Evolutionary conservation across 2,888 invertebrate genomes (phyloP), one percentile per base, ranked within the genome.

Genomic region (Lordiphosa andalusiaca): DNA sequence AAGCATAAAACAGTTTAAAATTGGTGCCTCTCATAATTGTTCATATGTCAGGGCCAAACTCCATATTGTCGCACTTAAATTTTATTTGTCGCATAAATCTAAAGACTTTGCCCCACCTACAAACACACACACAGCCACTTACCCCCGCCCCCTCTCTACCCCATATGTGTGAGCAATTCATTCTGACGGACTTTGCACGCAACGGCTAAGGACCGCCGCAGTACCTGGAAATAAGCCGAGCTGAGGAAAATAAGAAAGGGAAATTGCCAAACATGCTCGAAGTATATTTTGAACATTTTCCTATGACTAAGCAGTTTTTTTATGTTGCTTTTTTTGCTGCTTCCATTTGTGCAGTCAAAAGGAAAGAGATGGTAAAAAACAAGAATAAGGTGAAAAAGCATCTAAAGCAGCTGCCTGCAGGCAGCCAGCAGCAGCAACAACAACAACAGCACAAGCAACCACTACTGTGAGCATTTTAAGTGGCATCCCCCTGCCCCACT

Each of bases 31-130:
- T 2, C 4, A 19, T 77, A 84, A 77, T 84, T 77, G 77, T 82
- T 77, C 84, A 70, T 74, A 68, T 84, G 68, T 75, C 77, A 68
- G 59, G 64, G 78, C 62, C 62, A 74, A 84, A 68, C 84, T 59
- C 72, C 78, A 70, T 83, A 85, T 83, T 80, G 85, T 83, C 85
- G 76, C 80, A 83, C 81, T 78, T 85, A 72, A 75, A 75, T 85
- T 85, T 85, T 85, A 80, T 85, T 85, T 80, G 84, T 54, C 64
- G 73, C 85, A 80, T 80, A 80, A 80, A 80, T 80, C 80, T 72
- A 67, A 50, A 49, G 69, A 72, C 62, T 46, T 55, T 55, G 55
- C 71, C 40, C 51, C 64, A 59, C 68, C 56, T 39, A 50, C 67
- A 44, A 39, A 48, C 67, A 44, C 42, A 48, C 30, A 51, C 53